These are phyloP conservation scores for Drosophila pandora DNA, from an alignment of 1,140 invertebrate genomes.

Conservation along the genomic window DNA sequence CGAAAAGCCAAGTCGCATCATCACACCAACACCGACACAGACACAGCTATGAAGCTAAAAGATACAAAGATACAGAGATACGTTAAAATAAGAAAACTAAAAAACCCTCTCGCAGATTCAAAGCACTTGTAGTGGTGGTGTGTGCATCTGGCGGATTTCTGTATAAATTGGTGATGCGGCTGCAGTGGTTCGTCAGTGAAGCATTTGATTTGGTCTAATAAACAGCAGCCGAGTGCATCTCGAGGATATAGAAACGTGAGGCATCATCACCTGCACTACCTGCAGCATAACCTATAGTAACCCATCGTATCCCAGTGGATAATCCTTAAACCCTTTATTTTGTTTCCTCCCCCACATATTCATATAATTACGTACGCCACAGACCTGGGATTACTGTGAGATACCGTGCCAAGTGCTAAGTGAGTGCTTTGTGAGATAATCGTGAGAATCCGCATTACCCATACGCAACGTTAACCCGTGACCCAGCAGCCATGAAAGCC, in stretches of 20 bases:
- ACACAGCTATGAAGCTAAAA: not conserved
- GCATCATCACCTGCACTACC: conserved; percentile 11
- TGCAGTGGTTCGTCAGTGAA: conserved; percentile 82
- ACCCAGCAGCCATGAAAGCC: conserved; percentile 77
- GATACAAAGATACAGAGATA: conserved; percentile 4
- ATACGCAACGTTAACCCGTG: conserved; percentile 51
- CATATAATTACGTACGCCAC: conserved; percentile 50
- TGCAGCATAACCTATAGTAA: not conserved
- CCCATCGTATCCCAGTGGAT: conserved; percentile 37
- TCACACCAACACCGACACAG: conserved; percentile 28
- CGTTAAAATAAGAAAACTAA: conserved; percentile 3
- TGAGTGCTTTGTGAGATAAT: conserved; percentile 41
- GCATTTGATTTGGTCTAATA: conserved; percentile 84
- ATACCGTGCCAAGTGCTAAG: conserved; percentile 66
- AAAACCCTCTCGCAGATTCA: conserved; percentile 49
- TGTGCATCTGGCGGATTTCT: conserved; percentile 74
- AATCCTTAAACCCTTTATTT: conserved; percentile 29
- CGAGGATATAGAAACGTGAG: conserved; percentile 76
- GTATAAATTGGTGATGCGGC: conserved; percentile 83
- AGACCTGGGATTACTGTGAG: conserved; percentile 81
- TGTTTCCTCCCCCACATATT: conserved; percentile 15
- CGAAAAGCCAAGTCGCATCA: conserved; percentile 65
- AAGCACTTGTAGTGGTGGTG: conserved; percentile 29
- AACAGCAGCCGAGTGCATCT: conserved; percentile 71
- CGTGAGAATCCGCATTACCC: conserved; percentile 23